phyloP scores from a whole-genome alignment of 2,797 vertebrate species.

The Enteromius radiatus region DNA sequence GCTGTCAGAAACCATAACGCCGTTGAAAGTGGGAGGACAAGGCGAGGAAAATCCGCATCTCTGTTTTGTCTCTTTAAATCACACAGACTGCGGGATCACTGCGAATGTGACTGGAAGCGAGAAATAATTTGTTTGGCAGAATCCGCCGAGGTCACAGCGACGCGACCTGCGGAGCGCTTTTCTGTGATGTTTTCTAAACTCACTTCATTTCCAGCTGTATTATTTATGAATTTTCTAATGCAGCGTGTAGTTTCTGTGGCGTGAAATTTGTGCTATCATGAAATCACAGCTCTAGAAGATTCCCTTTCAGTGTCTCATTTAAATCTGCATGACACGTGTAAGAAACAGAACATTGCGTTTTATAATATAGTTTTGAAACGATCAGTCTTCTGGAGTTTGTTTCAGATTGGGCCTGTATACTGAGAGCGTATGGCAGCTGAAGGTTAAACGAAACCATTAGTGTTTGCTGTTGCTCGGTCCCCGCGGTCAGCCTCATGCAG shows the following conservation, averaged over 20 bases:
- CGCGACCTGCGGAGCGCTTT: background rate
- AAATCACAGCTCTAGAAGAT: background rate
- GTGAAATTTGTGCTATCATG: background rate
- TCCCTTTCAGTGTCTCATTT: background rate
- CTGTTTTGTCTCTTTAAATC: slow-evolving; percentile 33
- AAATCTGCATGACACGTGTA: background rate
- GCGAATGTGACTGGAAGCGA: slow-evolving; percentile 34
- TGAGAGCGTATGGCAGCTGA: slow-evolving; percentile 62
- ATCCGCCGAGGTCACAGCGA: slow-evolving; percentile 2
- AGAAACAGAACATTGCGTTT: background rate
- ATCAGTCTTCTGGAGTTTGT: slow-evolving; percentile 40
- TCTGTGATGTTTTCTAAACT: slow-evolving; percentile 22
- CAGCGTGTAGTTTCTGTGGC: background rate
- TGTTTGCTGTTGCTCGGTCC: slow-evolving; percentile 1
- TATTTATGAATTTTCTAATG: slow-evolving; percentile 5
- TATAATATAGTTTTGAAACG: background rate
- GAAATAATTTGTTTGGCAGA: slow-evolving; percentile 35
- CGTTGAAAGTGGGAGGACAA: slow-evolving; percentile 1
- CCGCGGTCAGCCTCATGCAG: background rate
- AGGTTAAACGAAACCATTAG: slow-evolving; percentile 61
- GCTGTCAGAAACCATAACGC: slow-evolving; percentile 37
- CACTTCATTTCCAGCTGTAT: background rate
- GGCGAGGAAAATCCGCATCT: slow-evolving; percentile 22
- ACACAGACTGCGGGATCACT: slow-evolving; percentile 4
- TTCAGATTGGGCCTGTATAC: slow-evolving; percentile 63